Conservation (phyloP, 2,888 invertebrate species). For the Tetranychus truncatus region DNA sequence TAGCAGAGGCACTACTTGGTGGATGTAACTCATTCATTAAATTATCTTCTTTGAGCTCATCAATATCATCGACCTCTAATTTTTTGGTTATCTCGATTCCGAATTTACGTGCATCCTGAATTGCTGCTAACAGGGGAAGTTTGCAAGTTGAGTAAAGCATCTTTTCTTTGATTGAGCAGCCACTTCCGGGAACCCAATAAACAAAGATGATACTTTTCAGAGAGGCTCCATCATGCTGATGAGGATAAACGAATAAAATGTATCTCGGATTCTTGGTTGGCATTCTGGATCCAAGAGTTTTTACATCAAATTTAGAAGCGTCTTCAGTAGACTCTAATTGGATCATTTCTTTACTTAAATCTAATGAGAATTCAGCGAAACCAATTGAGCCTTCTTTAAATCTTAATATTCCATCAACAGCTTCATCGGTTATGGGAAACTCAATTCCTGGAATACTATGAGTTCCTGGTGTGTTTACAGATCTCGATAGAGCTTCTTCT, state of each 20-base stretch:
- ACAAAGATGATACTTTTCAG: conserved; percentile 78
- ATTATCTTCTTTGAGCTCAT: conserved; percentile 72
- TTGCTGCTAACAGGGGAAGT: conserved; percentile 63
- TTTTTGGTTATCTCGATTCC: conserved; percentile 66
- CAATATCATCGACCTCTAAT: conserved; percentile 73
- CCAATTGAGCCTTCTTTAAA: conserved; percentile 34
- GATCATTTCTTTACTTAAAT: conserved; percentile 68
- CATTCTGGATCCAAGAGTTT: conserved; percentile 54
- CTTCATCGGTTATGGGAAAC: conserved; percentile 65
- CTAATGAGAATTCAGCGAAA: conserved; percentile 34
- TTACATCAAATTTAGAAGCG: conserved; percentile 41
- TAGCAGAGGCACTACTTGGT: conserved; percentile 45
- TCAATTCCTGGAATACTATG: conserved; percentile 70
- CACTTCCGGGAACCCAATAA: conserved; percentile 95
- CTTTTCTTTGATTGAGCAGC: conserved; percentile 82
- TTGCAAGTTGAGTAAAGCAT: conserved; percentile 99
- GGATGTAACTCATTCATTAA: conserved; percentile 86
- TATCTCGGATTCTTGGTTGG: conserved; percentile 72
- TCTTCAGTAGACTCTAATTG: conserved; percentile 52
- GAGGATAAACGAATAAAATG: conserved; percentile 73
- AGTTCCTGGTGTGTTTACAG: neutral
- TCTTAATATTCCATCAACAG: conserved; percentile 52
- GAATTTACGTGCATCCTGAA: conserved; percentile 45
- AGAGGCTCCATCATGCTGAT: conserved; percentile 79
- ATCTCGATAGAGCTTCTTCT: conserved; percentile 22